Evolutionary conservation across 1,140 invertebrate genomes (phyloP).

Genomic region (Lithobius niger): DNA sequence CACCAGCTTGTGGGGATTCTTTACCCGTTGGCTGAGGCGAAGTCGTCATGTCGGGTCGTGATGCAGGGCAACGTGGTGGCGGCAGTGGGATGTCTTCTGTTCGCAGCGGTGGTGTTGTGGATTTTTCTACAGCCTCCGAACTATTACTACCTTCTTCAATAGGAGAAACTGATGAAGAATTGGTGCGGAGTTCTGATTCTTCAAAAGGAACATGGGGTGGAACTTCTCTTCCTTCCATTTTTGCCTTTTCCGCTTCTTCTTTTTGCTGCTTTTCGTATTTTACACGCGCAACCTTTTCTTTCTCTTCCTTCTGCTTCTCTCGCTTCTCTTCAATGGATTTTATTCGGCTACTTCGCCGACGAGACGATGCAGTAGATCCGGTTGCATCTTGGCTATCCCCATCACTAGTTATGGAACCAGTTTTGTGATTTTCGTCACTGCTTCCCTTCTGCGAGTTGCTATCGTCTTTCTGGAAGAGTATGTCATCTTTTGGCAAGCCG

Average conservation of each 20-base stretch:
- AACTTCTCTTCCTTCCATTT: background rate
- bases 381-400: background rate
- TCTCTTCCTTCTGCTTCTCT: constrained; percentile 8
- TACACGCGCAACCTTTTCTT: background rate
- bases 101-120: background rate
- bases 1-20: background rate
- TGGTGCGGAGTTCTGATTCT: background rate
- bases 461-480: too few relatives aligned
- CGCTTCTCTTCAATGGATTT: constrained; percentile 18
- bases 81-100: background rate
- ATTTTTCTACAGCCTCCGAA: background rate
- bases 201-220: background rate
- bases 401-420: background rate
- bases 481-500: too few relatives aligned
- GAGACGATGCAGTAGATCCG: background rate
- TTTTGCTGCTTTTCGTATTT: background rate
- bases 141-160: background rate
- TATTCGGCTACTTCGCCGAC: constrained; percentile 16
- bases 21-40: background rate
- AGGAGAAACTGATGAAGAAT: background rate
- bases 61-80: background rate
- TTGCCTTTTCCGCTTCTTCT: background rate
- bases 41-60: background rate
- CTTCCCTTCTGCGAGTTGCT: background rate
- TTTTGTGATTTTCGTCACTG: background rate